Conservation (phyloP, 1,140 invertebrate genomes). For the Aphis craccivora region DNA sequence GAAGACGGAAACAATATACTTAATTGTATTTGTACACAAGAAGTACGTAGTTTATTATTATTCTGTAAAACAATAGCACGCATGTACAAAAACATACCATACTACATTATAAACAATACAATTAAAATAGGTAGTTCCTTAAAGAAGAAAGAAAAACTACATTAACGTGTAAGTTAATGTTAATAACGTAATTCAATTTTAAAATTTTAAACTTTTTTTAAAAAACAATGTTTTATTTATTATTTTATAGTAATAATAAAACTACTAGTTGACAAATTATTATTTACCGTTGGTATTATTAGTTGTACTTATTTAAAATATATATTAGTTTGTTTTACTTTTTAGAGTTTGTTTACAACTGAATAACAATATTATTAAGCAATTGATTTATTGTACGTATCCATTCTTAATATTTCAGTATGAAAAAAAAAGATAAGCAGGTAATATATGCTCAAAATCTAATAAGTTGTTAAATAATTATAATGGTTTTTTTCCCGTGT, state of each 20-base stretch:
- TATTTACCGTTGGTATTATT: background rate
- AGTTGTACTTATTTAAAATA: background rate
- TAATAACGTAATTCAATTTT: background rate
- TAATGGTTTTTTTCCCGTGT: background rate
- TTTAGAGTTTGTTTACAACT: no score
- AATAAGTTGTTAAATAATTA: background rate
- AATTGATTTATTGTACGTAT: background rate
- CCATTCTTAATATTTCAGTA: no score
- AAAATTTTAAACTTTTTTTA: background rate
- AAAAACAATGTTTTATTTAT: no score
- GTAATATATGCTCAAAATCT: no score
- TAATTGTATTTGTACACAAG: background rate
- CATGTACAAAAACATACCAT: background rate
- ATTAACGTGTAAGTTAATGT: background rate
- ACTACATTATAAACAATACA: background rate
- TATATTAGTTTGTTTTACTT: no score
- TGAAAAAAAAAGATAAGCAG: no score
- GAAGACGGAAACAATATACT: background rate
- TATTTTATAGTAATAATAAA: no score
- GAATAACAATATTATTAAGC: background rate
- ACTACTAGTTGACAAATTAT: background rate
- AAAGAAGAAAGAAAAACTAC: background rate
- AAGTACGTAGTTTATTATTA: background rate
- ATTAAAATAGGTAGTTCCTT: background rate
- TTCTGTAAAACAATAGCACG: background rate